Evolutionary conservation across 2,797 vertebrate species (phyloP), one percentile per base, ranked within the genome.

Genomic region (Onychomys arenicola): DNA sequence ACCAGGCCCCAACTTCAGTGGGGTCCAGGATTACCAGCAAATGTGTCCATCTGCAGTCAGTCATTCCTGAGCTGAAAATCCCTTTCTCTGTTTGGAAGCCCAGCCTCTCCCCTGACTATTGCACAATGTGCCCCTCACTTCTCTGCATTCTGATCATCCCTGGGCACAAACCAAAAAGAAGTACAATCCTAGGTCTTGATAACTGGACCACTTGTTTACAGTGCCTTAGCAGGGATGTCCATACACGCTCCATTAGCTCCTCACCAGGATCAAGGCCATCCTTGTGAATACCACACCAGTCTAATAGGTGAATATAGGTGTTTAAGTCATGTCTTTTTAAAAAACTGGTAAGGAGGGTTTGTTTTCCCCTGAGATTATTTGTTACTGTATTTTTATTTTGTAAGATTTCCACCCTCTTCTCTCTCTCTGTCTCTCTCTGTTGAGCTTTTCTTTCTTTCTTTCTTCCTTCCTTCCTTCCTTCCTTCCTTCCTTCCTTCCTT

Each of bases 221-320:
- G 37, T 37, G 46, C 25, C 2, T 17, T 59, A 17, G 17, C 2
- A 0, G 21, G 37, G 84, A 73, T 0, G 0, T 4, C 29, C 5
- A 0, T 1, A 11, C 21, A 32, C 5, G 2, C 23, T 29, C 46
- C 5, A 2, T 17, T 9, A 9, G 34, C 34, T n/a, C 8, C 4
- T 76, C 23, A 17, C 16, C 75, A 23, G 4, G 21, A n/a, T 37
- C 37, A 16, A 77, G n/a, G n/a, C 34, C 29, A 25, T 23, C 40
- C 23, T 57, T 55, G 17, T 61, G 16, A 57, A 80, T 69, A 34
- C 25, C 1, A 17, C 19, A 43, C 59, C 71, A n/a, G 17, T 82
- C 16, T 67, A 43, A 59, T 34, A 71, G 63, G 77, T 73, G 59
- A 69, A 77, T 29, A 63, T 1, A 29, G 27, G 34, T 73, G 55